phyloP scores from a whole-genome alignment of 2,888 invertebrate species.

The Tipula confusa region DNA sequence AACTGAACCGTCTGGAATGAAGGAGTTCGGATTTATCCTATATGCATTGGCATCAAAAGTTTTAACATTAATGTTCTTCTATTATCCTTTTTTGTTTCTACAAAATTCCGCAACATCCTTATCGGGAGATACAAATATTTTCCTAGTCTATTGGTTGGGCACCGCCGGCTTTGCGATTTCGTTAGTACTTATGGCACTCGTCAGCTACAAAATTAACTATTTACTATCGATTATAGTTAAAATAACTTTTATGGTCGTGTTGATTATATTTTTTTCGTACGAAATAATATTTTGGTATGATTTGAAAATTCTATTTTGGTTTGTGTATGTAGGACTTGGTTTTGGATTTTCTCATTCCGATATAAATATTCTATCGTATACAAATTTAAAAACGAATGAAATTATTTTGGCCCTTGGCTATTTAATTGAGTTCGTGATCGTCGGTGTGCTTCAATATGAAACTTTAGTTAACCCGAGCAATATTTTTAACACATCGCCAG shows the following conservation, averaged over 20 bases:
- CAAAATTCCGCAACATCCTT: not conserved
- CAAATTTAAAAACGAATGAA: not conserved
- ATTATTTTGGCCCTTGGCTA: not conserved
- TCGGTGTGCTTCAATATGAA: not conserved
- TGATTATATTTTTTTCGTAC: not conserved
- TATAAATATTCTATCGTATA: not conserved
- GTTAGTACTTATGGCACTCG: not conserved
- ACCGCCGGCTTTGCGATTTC: not conserved
- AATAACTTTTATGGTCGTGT: not conserved
- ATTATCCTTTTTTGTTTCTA: not conserved
- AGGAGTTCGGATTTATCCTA: not conserved
- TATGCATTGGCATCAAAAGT: not conserved
- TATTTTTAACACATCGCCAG: not conserved
- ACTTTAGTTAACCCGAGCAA: not conserved
- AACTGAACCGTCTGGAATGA: not conserved
- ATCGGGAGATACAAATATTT: not conserved
- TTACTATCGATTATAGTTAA: not conserved
- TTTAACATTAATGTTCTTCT: not conserved
- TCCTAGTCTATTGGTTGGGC: not conserved
- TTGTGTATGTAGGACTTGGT: not conserved
- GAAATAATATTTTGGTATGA: not conserved
- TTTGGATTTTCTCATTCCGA: not conserved
- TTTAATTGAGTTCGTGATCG: not conserved
- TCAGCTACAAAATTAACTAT: not conserved
- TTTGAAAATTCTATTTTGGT: not conserved